phyloP scores from a whole-genome alignment of 2,797 vertebrate genomes.

The Phyllotis vaccarum region DNA sequence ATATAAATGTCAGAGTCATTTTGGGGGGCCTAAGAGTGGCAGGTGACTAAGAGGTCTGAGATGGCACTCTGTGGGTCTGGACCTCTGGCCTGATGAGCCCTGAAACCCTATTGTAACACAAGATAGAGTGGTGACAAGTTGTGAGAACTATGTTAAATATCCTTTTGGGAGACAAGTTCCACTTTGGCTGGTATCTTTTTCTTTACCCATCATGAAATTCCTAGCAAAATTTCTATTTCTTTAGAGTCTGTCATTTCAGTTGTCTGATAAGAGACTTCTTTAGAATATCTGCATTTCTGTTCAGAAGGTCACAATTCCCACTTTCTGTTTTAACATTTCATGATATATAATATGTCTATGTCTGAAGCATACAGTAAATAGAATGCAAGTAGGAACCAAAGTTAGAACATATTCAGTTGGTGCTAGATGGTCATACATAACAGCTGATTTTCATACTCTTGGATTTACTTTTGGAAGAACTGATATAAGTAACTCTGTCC shows the following conservation, averaged over 20 bases:
- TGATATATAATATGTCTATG: not conserved
- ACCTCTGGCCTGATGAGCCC: too few species aligned
- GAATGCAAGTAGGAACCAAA: not conserved
- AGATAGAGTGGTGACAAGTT: not conserved
- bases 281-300: not conserved
- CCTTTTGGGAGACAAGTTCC: not conserved
- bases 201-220: not conserved
- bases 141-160: not conserved
- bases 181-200: not conserved
- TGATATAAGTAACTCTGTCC: not conserved
- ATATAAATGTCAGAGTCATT: too few species aligned
- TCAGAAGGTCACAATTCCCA: not conserved
- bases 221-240: not conserved
- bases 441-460: not conserved
- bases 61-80: too few species aligned
- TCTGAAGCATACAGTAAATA: not conserved
- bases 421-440: not conserved
- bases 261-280: not conserved
- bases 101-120: too few species aligned
- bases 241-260: not conserved
- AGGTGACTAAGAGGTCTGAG: too few species aligned
- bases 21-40: too few species aligned
- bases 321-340: not conserved
- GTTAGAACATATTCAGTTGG: not conserved
- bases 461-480: not conserved